These are phyloP conservation scores for Brachystomella parvula DNA, from an alignment of 1,140 invertebrate species.

Conservation along the genomic window DNA sequence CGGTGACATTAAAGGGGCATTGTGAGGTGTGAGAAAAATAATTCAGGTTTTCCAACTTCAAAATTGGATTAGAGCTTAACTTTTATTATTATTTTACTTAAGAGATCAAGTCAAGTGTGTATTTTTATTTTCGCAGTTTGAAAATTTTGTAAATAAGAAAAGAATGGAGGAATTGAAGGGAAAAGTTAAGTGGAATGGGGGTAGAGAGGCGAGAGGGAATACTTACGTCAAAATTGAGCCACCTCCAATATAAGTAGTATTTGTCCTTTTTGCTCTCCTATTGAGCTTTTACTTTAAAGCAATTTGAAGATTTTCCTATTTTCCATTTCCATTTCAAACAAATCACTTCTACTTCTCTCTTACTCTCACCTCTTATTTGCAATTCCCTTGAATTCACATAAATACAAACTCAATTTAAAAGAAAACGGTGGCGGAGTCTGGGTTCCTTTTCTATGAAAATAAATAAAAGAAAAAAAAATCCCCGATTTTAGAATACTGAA, in stretches of 20 bases:
- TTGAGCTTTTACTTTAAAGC: neutral
- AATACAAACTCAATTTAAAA: slow-evolving; percentile 12
- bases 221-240: slow-evolving; percentile 5
- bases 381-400: neutral
- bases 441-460: too few relatives aligned
- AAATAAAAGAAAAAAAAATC: too few relatives aligned
- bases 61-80: slow-evolving; percentile 10
- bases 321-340: slow-evolving; percentile 10
- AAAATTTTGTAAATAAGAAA: neutral
- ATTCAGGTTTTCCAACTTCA: neutral
- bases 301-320: neutral
- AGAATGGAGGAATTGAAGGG: neutral
- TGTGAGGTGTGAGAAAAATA: too few relatives aligned
- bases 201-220: neutral
- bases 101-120: slow-evolving; percentile 10
- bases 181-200: neutral
- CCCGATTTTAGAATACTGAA: too few relatives aligned
- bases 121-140: neutral
- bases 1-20: too few relatives aligned
- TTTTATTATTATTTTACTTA: too few relatives aligned
- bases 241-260: neutral
- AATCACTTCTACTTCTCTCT: neutral
- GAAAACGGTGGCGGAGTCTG: neutral
- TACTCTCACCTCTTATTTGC: neutral
- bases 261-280: neutral